Conservation (phyloP, 2,113 vertebrate genomes). For the Lepisosteus osseus region DNA sequence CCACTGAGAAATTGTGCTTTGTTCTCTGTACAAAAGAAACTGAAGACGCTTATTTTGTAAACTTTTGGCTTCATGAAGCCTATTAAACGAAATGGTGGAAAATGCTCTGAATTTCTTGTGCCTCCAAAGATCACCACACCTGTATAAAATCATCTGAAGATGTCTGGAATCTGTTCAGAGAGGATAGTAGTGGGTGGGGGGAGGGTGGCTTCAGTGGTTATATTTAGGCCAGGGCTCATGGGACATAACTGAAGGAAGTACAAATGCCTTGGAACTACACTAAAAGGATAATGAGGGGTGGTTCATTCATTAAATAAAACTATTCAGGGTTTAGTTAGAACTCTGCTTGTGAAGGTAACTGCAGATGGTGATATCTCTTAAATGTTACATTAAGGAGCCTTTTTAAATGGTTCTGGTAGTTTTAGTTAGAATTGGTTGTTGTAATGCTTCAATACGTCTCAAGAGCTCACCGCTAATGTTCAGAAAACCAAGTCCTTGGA, state of each 20-base stretch:
- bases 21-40: constrained; percentile 67
- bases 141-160: constrained; percentile 19
- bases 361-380: no score
- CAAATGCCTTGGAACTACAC: constrained; percentile 25
- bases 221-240: constrained; percentile 25
- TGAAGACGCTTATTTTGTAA: constrained; percentile 61
- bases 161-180: no score
- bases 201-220: background rate
- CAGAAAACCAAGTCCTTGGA: constrained; percentile 89
- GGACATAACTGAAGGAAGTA: constrained; percentile 16
- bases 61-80: constrained; percentile 97
- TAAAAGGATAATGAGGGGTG: background rate
- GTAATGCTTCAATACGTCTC: constrained; percentile 79
- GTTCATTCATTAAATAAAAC: background rate
- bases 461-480: constrained; percentile 87
- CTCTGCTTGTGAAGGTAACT: no score
- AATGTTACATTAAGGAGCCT: no score
- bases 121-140: constrained; percentile 51
- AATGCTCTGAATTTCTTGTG: constrained; percentile 65
- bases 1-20: constrained; percentile 70
- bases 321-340: no score
- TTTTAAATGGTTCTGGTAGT: no score
- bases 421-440: background rate
- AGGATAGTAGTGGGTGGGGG: no score
- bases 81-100: constrained; percentile 86